Conservation (phyloP, 1,140 invertebrate genomes). For the Euwallacea similis region DNA sequence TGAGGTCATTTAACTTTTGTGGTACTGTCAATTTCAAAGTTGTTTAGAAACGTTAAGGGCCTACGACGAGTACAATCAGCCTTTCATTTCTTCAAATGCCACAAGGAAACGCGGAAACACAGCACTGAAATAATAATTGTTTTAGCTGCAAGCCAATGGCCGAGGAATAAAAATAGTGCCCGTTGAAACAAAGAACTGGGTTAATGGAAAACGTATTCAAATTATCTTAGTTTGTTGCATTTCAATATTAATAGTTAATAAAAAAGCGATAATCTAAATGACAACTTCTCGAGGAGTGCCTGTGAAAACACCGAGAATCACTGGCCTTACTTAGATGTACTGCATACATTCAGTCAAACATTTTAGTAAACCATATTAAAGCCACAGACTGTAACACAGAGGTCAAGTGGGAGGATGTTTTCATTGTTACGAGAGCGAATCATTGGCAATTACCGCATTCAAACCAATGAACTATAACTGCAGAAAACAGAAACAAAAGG, state of each 20-base stretch:
- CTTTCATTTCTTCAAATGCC: not conserved
- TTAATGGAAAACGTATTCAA: conserved; percentile 24
- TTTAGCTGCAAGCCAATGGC: no score
- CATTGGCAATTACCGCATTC: conserved; percentile 29
- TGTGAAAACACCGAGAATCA: no score
- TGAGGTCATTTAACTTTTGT: no score
- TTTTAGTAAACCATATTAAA: not conserved
- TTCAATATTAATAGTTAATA: no score
- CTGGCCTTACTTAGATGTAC: no score
- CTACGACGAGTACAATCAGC: not conserved
- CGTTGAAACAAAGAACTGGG: conserved; percentile 2
- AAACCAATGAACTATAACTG: conserved; percentile 24
- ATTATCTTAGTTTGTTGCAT: not conserved
- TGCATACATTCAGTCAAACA: no score
- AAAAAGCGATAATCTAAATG: no score
- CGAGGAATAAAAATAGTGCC: no score
- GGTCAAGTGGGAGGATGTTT: conserved; percentile 30
- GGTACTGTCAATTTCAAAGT: not conserved
- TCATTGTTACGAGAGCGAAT: conserved; percentile 23
- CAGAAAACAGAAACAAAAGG: conserved; percentile 24
- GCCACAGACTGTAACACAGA: conserved; percentile 15
- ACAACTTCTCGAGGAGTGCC: no score
- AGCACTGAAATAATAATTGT: not conserved
- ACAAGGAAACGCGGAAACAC: not conserved
- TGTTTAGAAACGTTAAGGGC: not conserved